phyloP scores from a whole-genome alignment of 1,140 invertebrate genomes.

The Augochlora pura region DNA sequence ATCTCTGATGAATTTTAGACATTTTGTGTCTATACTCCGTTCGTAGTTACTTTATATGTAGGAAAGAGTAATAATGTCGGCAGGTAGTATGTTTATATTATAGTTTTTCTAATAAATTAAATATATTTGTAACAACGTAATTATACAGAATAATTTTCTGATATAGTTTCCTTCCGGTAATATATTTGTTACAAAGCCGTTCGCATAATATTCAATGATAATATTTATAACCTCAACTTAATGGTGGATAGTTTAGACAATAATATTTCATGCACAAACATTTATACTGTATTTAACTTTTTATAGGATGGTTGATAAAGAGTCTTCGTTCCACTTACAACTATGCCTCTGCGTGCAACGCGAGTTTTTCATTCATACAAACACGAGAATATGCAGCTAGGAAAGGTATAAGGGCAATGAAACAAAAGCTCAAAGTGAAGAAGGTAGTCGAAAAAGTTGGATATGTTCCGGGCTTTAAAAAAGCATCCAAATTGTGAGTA shows the following conservation, averaged over 20 bases:
- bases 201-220: too few species aligned
- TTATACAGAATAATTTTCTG: not conserved
- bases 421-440: slow-evolving; percentile 86
- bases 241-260: too few species aligned
- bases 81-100: slow-evolving; percentile 2
- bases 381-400: slow-evolving; percentile 84
- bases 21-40: not conserved
- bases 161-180: not conserved
- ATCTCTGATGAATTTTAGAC: not conserved
- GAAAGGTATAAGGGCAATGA: slow-evolving; percentile 88
- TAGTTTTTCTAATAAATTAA: not conserved
- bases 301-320: slow-evolving; percentile 48
- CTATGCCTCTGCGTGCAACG: slow-evolving; percentile 12
- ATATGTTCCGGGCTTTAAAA: slow-evolving; percentile 82
- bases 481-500: slow-evolving; percentile 39
- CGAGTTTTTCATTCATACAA: slow-evolving; percentile 65
- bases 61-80: not conserved
- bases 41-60: not conserved
- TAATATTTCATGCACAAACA: not conserved
- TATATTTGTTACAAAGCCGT: not conserved
- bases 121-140: not conserved
- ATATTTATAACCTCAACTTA: slow-evolving; percentile 3
- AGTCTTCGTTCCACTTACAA: slow-evolving; percentile 31
- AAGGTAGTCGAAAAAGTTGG: slow-evolving; percentile 85
- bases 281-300: not conserved